phyloP scores from a whole-genome alignment of 30 jellyfish, hydroid and myxozoan genomes.

The Cassiopea xamachana region DNA sequence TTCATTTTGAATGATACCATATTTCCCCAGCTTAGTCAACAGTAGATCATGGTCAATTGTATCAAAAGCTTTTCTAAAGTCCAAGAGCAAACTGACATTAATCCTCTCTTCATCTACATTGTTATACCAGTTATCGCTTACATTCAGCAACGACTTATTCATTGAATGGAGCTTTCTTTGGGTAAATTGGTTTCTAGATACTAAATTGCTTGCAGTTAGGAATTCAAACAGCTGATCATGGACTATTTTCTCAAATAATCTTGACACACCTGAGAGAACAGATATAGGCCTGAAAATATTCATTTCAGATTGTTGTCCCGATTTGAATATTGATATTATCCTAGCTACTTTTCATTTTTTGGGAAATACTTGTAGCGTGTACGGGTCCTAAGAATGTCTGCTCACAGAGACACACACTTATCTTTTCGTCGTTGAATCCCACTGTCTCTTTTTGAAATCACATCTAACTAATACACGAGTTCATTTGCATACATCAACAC shows the following conservation, averaged over 20 bases:
- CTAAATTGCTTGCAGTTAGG: constrained; percentile 7
- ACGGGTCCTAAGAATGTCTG: too few species aligned
- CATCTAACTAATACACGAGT: too few species aligned
- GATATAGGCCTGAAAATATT: constrained; percentile 13
- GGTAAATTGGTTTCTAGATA: constrained; percentile 38
- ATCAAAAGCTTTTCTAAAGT: constrained; percentile 14
- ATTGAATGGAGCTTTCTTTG: constrained; percentile 42
- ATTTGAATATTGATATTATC: constrained; percentile 25
- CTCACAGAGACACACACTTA: too few species aligned
- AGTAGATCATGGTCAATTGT: constrained; percentile 33
- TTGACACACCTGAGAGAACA: constrained; percentile 19
- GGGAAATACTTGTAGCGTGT: neutral
- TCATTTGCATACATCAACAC: too few species aligned
- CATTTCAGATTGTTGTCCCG: constrained; percentile 10
- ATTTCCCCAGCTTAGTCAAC: constrained; percentile 6
- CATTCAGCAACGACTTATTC: constrained; percentile 18
- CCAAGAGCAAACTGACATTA: constrained; percentile 1
- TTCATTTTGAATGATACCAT: constrained; percentile 19
- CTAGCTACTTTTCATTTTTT: constrained; percentile 22
- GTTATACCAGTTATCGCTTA: constrained; percentile 50
- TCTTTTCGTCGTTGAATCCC: too few species aligned
- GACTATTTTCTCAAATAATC: constrained; percentile 21
- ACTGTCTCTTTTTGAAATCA: too few species aligned
- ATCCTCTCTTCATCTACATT: constrained; percentile 9
- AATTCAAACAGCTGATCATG: constrained; percentile 37